phyloP scores from a whole-genome alignment of 2,113 vertebrate genomes.

The Hippopotamus amphibius region DNA sequence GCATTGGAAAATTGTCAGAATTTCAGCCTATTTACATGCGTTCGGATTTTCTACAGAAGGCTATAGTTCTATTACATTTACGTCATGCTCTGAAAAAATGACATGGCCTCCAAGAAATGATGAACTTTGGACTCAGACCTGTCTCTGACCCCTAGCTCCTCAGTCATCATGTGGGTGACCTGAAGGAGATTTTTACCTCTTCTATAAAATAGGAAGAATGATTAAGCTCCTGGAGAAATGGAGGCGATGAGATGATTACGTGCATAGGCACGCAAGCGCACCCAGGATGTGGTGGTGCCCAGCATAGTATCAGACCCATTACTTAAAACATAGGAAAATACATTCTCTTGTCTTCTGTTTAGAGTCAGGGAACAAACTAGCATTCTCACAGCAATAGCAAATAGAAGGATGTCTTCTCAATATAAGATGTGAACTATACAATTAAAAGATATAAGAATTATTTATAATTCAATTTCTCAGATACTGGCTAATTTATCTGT shows the following conservation, averaged over 20 bases:
- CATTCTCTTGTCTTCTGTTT: not conserved
- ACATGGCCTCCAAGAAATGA: not conserved
- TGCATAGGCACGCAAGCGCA: not conserved
- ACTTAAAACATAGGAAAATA: not conserved
- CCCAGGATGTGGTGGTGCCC: not conserved
- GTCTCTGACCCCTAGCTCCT: not conserved
- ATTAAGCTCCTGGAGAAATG: not conserved
- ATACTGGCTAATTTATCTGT: not conserved
- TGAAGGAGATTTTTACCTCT: not conserved
- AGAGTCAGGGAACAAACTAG: not conserved
- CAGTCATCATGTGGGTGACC: not conserved
- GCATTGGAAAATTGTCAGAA: not conserved
- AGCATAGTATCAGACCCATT: not conserved
- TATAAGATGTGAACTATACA: not conserved
- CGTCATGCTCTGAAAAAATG: not conserved
- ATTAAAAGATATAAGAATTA: not conserved
- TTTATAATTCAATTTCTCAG: not conserved
- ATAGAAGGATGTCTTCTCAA: not conserved
- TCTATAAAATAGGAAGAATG: not conserved
- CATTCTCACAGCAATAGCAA: not conserved
- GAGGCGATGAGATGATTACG: not conserved
- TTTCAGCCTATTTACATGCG: not conserved
- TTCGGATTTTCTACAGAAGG: not conserved
- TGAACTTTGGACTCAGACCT: not conserved
- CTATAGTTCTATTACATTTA: not conserved